Evolutionary conservation across 2,113 vertebrate species (phyloP), one percentile per base, ranked within the genome.

Genomic region (Lampris megalopsis): DNA sequence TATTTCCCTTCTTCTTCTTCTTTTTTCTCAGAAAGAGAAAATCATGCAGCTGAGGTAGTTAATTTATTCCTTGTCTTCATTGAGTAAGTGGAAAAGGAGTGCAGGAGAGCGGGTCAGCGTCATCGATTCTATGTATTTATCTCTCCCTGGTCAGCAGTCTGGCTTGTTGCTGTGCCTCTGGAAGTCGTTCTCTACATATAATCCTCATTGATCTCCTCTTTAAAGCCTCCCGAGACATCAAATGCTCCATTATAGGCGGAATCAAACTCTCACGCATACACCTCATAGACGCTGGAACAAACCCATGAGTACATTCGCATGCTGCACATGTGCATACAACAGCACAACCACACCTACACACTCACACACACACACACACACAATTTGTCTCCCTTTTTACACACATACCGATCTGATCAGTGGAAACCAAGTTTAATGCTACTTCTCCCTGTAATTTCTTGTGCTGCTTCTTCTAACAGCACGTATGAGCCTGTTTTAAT

Each of bases 51-150:
- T 73, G 81, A 76, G 79, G 70, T 53, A 80, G 84, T 80, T 92
- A 85, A 93, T 88, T 86, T 90, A 89, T 89, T 88, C 85, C 81
- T 73, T 62, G 68, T 84, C 80, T 80, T 88, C 66, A 85, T 74
- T 81, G 86, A 88, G 83, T 86, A 85, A 86, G 69, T 49, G 68
- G 42, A 75, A 47, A 58, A 75, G 24, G 68, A 57, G 71, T 58
- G 75, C 77, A 56, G 74, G 79, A 77, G 74, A 86, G 83, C 47
- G 56, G 40, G 63, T 72, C 75, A 35, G 74, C 80, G 83, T 43
- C n/a, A 73, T 93, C 83, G 89, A 92, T 91, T 91, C 77, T 79
- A 88, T 86, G 87, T 90, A 90, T 92, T 91, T 93, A 91, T 92
- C 91, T 84, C 86, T 74, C 40, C 50, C 79, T 89, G 90, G 89